Evolutionary conservation across 2,888 invertebrate genomes (phyloP), one percentile per base, ranked within the genome.

Genomic region (Lithosia quadra): DNA sequence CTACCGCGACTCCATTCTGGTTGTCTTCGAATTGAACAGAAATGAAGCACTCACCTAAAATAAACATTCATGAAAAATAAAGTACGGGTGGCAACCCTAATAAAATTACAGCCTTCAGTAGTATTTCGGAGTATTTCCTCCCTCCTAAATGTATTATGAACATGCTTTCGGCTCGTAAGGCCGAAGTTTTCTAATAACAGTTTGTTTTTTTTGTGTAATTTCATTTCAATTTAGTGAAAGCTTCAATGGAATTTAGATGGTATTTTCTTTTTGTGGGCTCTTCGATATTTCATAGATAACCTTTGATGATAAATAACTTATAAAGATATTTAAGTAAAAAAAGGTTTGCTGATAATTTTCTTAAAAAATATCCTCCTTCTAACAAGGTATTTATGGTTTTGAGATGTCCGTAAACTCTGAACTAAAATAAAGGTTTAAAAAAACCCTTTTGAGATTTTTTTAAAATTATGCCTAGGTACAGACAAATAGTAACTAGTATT

Each of bases 41-140:
- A 49, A 49, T 49, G 49, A 49, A 49, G 49, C n/a, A 49, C 49
- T 49, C 49, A 8, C n/a, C 49, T 9, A n/a, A 49, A 49, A n/a
- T 49, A 18, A 49, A 49, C n/a, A 49, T 49, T 49, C 49, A n/a
- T 49, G 49, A 49, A 49, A 49, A n/a, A 49, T 39, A 60, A 60
- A 22, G 34, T 34, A 28, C 13, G n/a, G 7, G 49, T 28, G 13
- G n/a, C 28, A 53, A 13, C 62, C 62, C 62, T 63, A 33, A 4
- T 18, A n/a, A 49, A 49, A 49, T 28, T n/a, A 62, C 66, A 34
- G 18, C 58, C 66, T 65, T 43, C 22, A 55, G 58, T 63, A 24
- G 49, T 66, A 61, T 63, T 65, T 49, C 22, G 28, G 63, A 39
- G 22, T 33, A 55, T 39, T 69, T 66, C 59, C 65, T 63, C 43